These are phyloP conservation scores for Erythrocebus patas DNA, from an alignment of 2,113 vertebrate genomes.

Conservation along the genomic window DNA sequence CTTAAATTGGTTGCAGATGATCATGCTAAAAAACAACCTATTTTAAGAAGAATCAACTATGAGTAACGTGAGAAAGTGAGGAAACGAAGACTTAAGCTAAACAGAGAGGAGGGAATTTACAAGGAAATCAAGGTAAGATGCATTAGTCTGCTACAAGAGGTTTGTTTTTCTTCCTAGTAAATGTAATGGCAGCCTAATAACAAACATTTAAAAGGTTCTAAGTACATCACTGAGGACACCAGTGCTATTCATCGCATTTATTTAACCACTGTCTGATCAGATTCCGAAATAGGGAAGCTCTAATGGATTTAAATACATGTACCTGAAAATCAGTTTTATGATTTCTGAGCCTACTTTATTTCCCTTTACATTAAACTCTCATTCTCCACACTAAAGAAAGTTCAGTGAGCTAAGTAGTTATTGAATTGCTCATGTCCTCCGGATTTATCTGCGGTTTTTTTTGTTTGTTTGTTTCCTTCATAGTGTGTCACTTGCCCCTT, in stretches of 20 bases:
- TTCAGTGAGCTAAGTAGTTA: neutral
- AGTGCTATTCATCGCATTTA: neutral
- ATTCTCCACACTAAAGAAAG: neutral
- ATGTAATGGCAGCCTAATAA: neutral
- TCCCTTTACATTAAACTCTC: neutral
- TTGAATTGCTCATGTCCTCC: conserved; percentile 3
- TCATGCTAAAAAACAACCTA: neutral
- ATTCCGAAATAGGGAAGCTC: neutral
- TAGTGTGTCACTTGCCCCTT: neutral
- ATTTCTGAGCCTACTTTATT: neutral
- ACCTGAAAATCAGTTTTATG: neutral
- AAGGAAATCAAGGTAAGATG: conserved; percentile 12
- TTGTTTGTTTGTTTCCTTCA: neutral
- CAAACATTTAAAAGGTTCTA: neutral
- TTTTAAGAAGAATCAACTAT: conserved; percentile 46
- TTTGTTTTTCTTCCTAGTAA: neutral
- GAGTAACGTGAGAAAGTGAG: conserved; percentile 24
- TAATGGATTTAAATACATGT: conserved; percentile 38
- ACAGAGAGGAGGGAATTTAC: neutral
- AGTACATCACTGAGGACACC: neutral
- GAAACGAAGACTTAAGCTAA: neutral
- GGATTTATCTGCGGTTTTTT: neutral
- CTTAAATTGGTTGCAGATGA: conserved; percentile 29
- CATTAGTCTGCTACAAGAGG: neutral
- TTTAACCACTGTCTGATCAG: conserved; percentile 58